phyloP scores from a whole-genome alignment of 1,140 invertebrate genomes.

The Neodiprion virginianus region DNA sequence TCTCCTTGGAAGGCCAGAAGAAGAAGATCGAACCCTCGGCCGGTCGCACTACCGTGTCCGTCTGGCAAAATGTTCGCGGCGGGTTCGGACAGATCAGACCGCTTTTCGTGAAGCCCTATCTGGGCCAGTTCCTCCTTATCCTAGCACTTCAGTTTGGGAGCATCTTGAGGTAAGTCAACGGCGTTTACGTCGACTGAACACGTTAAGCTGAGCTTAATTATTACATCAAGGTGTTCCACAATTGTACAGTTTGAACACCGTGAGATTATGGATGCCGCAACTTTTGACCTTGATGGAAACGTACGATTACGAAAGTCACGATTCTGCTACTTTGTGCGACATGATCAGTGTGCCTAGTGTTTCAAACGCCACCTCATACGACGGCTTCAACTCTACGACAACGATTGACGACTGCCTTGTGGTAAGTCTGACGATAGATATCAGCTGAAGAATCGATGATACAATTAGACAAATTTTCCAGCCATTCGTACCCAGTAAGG shows the following conservation, averaged over 20 bases:
- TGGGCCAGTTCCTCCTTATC: conserved; percentile 53
- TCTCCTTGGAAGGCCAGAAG: conserved; percentile 33
- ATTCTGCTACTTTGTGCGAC: conserved; percentile 35
- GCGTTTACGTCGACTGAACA: conserved; percentile 8
- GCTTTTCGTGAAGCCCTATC: conserved; percentile 53
- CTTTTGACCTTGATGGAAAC: conserved; percentile 3
- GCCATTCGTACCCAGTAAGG: conserved; percentile 14
- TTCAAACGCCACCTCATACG: conserved; percentile 16
- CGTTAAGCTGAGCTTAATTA: neutral
- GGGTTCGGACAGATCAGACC: conserved; percentile 59
- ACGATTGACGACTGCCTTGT: neutral
- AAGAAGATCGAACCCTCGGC: neutral
- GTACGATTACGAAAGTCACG: neutral
- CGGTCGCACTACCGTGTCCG: conserved; percentile 33
- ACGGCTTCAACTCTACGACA: neutral
- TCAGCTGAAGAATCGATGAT: neutral
- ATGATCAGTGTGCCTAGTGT: conserved; percentile 34
- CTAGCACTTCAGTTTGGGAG: conserved; percentile 55
- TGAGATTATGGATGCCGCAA: conserved; percentile 21
- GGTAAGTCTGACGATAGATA: neutral
- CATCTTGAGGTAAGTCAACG: conserved; percentile 59
- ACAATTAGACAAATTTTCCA: conserved; percentile 1
- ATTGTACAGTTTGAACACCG: conserved; percentile 54
- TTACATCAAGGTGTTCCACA: too few relatives aligned
- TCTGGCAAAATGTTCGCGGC: conserved; percentile 51